These are phyloP conservation scores for Scomber japonicus DNA, from an alignment of 2,113 vertebrate species.

Conservation along the genomic window DNA sequence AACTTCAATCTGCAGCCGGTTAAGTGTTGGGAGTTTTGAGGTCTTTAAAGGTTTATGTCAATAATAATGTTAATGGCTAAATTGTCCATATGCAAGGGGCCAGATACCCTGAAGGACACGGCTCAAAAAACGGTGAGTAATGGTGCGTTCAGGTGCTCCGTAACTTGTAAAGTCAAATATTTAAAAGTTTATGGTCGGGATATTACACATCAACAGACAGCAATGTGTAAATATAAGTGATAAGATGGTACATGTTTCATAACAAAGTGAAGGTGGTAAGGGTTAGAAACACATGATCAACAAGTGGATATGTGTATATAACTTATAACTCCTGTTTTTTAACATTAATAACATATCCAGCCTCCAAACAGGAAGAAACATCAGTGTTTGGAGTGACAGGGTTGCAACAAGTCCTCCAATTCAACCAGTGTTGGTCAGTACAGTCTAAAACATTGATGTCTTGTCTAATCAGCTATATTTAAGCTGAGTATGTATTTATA, in stretches of 20 bases:
- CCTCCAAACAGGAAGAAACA: too few species aligned
- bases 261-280: background rate
- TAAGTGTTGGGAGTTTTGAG: background rate
- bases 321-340: too few species aligned
- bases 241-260: background rate
- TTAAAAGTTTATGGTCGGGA: constrained; percentile 39
- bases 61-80: constrained; percentile 32
- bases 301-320: too few species aligned
- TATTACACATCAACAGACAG: constrained; percentile 26
- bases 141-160: constrained; percentile 39
- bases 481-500: too few species aligned
- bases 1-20: constrained; percentile 16
- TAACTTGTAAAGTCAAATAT: constrained; percentile 46
- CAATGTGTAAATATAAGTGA: constrained; percentile 18
- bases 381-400: too few species aligned
- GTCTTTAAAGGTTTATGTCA: background rate
- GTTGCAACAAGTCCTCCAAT: too few species aligned
- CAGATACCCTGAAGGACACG: constrained; percentile 8
- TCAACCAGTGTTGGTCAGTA: too few species aligned
- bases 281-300: too few species aligned
- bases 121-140: constrained; percentile 36
- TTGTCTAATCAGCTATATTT: too few species aligned
- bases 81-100: background rate
- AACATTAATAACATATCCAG: too few species aligned
- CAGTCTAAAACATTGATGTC: too few species aligned